A percentile compares a stretch with the other conserved stretches of the same genome.
phyloP scores from a whole-genome alignment of 2,888 invertebrate species.

The Herminia tarsipennalis region DNA sequence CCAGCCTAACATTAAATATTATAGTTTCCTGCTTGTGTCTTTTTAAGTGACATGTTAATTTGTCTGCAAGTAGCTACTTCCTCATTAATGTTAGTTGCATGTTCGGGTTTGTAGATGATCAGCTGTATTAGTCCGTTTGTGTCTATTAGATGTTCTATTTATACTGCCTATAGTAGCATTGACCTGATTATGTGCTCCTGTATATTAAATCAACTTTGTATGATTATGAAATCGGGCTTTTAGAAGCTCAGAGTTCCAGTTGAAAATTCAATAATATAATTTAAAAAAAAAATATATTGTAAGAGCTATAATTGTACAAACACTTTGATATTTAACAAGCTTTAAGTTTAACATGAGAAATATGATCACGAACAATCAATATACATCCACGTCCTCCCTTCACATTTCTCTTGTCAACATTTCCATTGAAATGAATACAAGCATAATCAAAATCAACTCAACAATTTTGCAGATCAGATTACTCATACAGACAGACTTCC shows the following conservation, averaged over 20 bases:
- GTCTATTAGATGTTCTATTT: constrained; percentile 62
- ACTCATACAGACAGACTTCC: constrained; percentile 35
- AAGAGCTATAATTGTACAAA: too few species aligned
- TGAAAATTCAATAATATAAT: too few species aligned
- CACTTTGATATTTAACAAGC: not conserved
- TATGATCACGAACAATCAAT: constrained; percentile 42
- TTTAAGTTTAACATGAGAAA: constrained; percentile 30
- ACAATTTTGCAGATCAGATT: constrained; percentile 37
- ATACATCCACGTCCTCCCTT: constrained; percentile 20
- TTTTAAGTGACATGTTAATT: constrained; percentile 81
- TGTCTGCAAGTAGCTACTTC: constrained; percentile 80
- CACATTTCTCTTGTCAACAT: constrained; percentile 27
- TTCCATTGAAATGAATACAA: constrained; percentile 36
- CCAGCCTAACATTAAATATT: constrained; percentile 77
- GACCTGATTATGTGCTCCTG: constrained; percentile 32
- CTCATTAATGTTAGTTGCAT: constrained; percentile 81
- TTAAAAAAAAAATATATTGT: too few species aligned
- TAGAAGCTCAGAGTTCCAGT: too few species aligned
- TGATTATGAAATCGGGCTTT: too few species aligned
- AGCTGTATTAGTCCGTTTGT: constrained; percentile 69
- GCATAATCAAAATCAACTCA: constrained; percentile 33
- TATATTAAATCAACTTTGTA: too few species aligned
- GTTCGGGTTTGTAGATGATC: constrained; percentile 70
- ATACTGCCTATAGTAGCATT: constrained; percentile 43
- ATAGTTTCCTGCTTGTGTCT: constrained; percentile 74